These are phyloP conservation scores for Myxocyprinus asiaticus DNA, from an alignment of 2,113 vertebrate genomes.

Conservation along the genomic window DNA sequence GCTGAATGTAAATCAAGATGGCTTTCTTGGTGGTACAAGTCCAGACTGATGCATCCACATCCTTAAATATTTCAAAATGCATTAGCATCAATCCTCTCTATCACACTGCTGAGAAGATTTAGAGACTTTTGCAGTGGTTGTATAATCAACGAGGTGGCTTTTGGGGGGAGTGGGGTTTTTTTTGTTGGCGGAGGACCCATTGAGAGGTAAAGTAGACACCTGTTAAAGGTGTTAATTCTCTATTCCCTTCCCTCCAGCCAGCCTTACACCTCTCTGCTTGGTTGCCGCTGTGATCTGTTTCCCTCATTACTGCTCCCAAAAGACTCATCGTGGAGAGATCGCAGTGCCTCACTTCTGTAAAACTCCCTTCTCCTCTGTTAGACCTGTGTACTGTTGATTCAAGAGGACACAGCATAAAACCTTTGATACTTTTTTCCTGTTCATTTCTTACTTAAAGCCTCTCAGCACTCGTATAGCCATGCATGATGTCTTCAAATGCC, in stretches of 20 bases:
- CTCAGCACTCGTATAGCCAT: not conserved
- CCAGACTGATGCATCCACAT: not conserved
- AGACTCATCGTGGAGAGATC: not conserved
- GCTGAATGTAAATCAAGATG: no score
- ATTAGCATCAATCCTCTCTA: not conserved
- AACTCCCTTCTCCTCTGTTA: not conserved
- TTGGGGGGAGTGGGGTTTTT: not conserved
- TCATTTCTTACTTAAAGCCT: not conserved
- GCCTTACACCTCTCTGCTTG: constrained; percentile 1
- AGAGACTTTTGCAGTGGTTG: not conserved
- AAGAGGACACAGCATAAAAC: not conserved
- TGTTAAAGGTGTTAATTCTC: constrained; percentile 47
- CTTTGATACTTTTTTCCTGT: not conserved
- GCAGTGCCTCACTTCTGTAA: not conserved
- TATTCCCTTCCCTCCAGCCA: not conserved
- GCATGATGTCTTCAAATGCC: not conserved
- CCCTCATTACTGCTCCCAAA: constrained; percentile 5
- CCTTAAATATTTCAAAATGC: not conserved
- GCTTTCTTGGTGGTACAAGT: not conserved
- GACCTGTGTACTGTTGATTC: not conserved
- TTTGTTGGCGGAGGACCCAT: not conserved
- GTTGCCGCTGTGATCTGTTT: constrained; percentile 14
- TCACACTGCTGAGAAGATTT: not conserved
- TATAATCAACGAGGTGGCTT: not conserved
- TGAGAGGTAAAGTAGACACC: constrained; percentile 33